Evolutionary conservation across 2,113 vertebrate genomes (phyloP).

Genomic region (Amphilophus citrinellus): DNA sequence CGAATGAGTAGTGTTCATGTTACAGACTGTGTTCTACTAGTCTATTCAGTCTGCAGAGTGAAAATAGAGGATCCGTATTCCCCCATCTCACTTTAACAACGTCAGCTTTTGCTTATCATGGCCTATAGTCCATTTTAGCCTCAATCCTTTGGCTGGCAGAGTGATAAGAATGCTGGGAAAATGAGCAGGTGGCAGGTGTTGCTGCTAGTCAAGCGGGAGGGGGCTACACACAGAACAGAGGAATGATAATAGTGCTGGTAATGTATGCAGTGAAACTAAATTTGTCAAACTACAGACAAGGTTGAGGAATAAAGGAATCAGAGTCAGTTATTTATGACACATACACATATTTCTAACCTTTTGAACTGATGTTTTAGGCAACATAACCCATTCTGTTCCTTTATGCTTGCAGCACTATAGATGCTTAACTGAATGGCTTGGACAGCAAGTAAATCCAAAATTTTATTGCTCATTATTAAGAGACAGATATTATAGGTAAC

Average conservation of each 20-base stretch:
- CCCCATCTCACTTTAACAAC: slow-evolving; percentile 29
- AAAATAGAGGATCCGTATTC: slow-evolving; percentile 28
- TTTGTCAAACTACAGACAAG: slow-evolving; percentile 23
- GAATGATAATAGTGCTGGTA: slow-evolving; percentile 66
- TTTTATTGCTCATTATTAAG: neutral
- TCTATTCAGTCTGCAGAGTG: neutral
- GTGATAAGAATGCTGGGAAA: slow-evolving; percentile 82
- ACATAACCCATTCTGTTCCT: neutral
- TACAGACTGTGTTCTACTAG: slow-evolving; percentile 1
- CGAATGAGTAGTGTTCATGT: neutral
- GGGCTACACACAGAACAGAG: slow-evolving; percentile 11
- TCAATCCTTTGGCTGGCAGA: slow-evolving; percentile 19
- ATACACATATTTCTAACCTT: neutral
- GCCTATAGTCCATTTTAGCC: slow-evolving; percentile 55
- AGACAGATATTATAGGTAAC: neutral
- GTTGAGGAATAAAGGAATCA: slow-evolving; percentile 7
- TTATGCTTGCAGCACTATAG: neutral
- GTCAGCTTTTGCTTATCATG: slow-evolving; percentile 62
- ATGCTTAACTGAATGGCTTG: neutral
- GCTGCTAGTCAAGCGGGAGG: slow-evolving; percentile 19
- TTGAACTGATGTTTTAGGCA: neutral
- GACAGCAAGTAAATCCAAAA: neutral
- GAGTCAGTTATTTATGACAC: neutral
- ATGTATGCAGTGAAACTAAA: slow-evolving; percentile 20
- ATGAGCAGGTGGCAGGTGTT: slow-evolving; percentile 76